A percentile compares a stretch with the other conserved stretches of the same genome.
These are phyloP conservation scores for Melangyna quadrimaculata DNA, from an alignment of 2,888 invertebrate species.

Conservation along the genomic window DNA sequence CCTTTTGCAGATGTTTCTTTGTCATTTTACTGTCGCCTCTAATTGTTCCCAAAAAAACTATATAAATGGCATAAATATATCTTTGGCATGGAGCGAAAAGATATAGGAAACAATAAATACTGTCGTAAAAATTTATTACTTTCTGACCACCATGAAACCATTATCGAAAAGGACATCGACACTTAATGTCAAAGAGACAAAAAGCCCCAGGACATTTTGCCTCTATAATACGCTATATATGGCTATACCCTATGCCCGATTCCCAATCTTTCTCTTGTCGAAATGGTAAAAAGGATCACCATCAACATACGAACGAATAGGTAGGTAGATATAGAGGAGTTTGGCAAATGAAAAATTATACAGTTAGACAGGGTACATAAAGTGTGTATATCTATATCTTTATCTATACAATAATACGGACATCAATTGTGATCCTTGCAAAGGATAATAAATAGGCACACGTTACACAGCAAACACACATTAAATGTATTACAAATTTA, in stretches of 20 bases:
- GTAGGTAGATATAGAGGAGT: background rate
- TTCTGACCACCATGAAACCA: constrained; percentile 81
- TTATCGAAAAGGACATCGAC: constrained; percentile 74
- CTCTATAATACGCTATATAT: background rate
- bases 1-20: constrained; percentile 56
- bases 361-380: constrained; percentile 34
- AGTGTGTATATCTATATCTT: background rate
- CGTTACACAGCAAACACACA: constrained; percentile 67
- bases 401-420: background rate
- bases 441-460: constrained; percentile 70
- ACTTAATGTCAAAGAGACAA: constrained; percentile 61
- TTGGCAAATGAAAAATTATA: constrained; percentile 60
- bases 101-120: constrained; percentile 46
- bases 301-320: constrained; percentile 1
- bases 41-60: constrained; percentile 58
- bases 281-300: constrained; percentile 31
- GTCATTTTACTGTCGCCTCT: constrained; percentile 37
- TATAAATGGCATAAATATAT: constrained; percentile 38
- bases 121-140: constrained; percentile 77
- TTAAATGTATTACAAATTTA: constrained; percentile 67
- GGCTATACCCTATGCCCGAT: constrained; percentile 6
- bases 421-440: constrained; percentile 59
- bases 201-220: constrained; percentile 53
- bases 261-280: constrained; percentile 37
- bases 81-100: background rate